These are phyloP conservation scores for Scaptomyza polygonia DNA, from an alignment of 2,888 invertebrate species.

Conservation along the genomic window DNA sequence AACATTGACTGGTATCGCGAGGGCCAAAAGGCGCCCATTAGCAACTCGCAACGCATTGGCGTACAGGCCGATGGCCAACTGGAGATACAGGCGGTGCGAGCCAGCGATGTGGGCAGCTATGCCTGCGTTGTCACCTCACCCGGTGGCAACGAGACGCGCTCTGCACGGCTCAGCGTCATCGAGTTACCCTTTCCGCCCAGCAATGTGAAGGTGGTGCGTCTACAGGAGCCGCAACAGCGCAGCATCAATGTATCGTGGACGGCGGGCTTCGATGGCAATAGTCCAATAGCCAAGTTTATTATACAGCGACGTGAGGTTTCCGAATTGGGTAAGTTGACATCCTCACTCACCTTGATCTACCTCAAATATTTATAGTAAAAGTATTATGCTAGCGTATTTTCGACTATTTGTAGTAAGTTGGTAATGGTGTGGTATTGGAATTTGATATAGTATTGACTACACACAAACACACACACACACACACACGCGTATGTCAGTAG, in stretches of 20 bases:
- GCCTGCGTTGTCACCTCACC: conserved; percentile 94
- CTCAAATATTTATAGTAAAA: too few species aligned
- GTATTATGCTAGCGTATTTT: conserved; percentile 2
- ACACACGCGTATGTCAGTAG: background rate
- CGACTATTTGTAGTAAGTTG: conserved; percentile 19
- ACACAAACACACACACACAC: conserved; percentile 1
- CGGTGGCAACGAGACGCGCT: conserved; percentile 96
- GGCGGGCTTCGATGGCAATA: conserved; percentile 98
- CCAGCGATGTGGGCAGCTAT: conserved; percentile 97
- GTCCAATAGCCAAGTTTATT: conserved; percentile 95
- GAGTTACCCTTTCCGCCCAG: conserved; percentile 97
- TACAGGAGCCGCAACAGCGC: conserved; percentile 88
- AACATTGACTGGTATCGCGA: conserved; percentile 95
- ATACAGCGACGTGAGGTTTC: conserved; percentile 96
- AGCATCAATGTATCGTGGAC: conserved; percentile 97
- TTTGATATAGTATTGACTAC: conserved; percentile 36
- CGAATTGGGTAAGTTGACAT: conserved; percentile 88
- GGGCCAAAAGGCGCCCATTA: conserved; percentile 88
- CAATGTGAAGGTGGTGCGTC: conserved; percentile 90
- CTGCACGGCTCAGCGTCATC: conserved; percentile 93
- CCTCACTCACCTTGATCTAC: background rate
- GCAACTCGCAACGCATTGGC: conserved; percentile 89
- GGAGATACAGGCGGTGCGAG: conserved; percentile 94
- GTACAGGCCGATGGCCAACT: conserved; percentile 93
- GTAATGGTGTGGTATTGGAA: conserved; percentile 41